Evolutionary conservation across 2,888 invertebrate species (phyloP).

Genomic region (Laothoe populi): DNA sequence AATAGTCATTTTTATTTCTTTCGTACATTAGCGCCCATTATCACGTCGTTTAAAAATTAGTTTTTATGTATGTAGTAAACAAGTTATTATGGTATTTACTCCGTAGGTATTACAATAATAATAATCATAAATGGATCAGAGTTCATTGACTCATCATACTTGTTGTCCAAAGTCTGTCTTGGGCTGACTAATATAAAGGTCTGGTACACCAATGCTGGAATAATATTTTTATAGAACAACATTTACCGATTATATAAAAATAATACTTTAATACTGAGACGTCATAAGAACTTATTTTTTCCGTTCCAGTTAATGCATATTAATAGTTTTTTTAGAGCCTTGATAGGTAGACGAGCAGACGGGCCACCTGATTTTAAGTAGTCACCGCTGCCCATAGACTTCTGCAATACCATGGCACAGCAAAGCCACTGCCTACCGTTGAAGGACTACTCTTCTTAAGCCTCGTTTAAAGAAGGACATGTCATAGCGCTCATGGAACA

Average conservation of each 20-base stretch:
- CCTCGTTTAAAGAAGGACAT: too few relatives aligned
- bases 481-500: too few relatives aligned
- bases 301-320: too few relatives aligned
- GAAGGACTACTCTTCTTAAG: too few relatives aligned
- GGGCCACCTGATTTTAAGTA: too few relatives aligned
- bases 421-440: too few relatives aligned
- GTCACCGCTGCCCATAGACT: too few relatives aligned
- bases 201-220: constrained; percentile 11
- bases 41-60: constrained; percentile 3
- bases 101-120: constrained; percentile 33
- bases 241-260: neutral
- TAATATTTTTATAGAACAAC: neutral
- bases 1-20: neutral
- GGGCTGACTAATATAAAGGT: constrained; percentile 29
- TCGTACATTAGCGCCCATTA: neutral
- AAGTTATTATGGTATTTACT: constrained; percentile 8
- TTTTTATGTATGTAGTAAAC: constrained; percentile 5
- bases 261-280: too few relatives aligned
- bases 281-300: too few relatives aligned
- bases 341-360: too few relatives aligned
- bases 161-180: constrained; percentile 39
- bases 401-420: too few relatives aligned
- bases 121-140: constrained; percentile 48
- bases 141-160: constrained; percentile 49
- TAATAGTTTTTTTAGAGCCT: too few relatives aligned